Evolutionary conservation across 1,140 invertebrate genomes (phyloP).

Genomic region (Drosophila lowei): DNA sequence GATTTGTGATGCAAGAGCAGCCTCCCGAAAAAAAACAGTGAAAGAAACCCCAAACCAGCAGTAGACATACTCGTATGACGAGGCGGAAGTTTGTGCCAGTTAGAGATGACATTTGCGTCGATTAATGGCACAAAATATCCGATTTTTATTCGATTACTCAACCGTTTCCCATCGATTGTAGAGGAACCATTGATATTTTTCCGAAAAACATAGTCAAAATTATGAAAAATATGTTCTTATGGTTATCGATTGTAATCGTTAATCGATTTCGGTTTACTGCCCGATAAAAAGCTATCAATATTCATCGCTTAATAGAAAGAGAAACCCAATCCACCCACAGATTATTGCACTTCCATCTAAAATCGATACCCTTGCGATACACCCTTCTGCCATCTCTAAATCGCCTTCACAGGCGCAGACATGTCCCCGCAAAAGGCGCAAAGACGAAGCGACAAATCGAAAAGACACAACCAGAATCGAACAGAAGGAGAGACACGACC

Average conservation of each 20-base stretch:
- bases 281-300: background rate
- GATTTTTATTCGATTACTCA: too few relatives aligned
- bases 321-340: too few relatives aligned
- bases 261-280: too few relatives aligned
- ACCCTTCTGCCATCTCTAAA: conserved; percentile 27
- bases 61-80: conserved; percentile 49
- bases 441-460: conserved; percentile 64
- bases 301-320: background rate
- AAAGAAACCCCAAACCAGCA: conserved; percentile 23
- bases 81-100: conserved; percentile 52
- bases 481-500: conserved; percentile 33
- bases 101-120: conserved; percentile 8
- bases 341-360: background rate
- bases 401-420: conserved; percentile 35
- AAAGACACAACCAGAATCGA: conserved; percentile 52
- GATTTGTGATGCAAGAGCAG: conserved; percentile 52
- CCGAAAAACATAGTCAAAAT: too few relatives aligned
- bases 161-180: too few relatives aligned
- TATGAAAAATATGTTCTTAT: too few relatives aligned
- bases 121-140: background rate
- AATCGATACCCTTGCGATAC: background rate
- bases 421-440: conserved; percentile 37
- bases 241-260: too few relatives aligned
- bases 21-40: conserved; percentile 31
- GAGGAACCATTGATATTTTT: too few relatives aligned